These are phyloP conservation scores for Oscheius sp. DNA, from an alignment of 2,888 invertebrate species.

Conservation along the genomic window DNA sequence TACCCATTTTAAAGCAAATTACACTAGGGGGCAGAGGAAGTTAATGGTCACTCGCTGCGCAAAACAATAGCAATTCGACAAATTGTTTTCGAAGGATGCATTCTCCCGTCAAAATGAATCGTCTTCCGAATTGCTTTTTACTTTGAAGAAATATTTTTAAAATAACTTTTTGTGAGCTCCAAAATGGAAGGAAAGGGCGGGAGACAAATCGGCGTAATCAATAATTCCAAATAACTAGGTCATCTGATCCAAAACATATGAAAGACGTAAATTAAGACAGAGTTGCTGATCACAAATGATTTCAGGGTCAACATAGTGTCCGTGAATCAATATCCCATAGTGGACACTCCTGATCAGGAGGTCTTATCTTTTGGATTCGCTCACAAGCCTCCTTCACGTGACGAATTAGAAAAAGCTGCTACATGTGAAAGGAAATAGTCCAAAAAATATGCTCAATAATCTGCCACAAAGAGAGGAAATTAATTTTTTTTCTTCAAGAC, in stretches of 20 bases:
- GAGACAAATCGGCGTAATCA: too few species aligned
- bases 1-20: neutral
- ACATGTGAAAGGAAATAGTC: neutral
- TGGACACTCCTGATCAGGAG: neutral
- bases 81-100: too few species aligned
- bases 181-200: too few species aligned
- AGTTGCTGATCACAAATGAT: slow-evolving; percentile 5
- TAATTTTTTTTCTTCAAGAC: neutral
- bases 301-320: slow-evolving; percentile 20
- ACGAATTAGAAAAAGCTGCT: neutral
- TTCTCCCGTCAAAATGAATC: too few species aligned
- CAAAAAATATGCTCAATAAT: neutral
- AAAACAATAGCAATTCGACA: slow-evolving; percentile 13
- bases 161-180: too few species aligned
- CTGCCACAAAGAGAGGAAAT: neutral
- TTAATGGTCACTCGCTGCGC: neutral
- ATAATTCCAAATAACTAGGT: too few species aligned
- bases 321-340: slow-evolving; percentile 8
- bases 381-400: slow-evolving; percentile 5
- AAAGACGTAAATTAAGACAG: too few species aligned
- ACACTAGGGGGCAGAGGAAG: neutral
- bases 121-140: too few species aligned
- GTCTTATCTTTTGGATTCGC: slow-evolving; percentile 7
- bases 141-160: too few species aligned
- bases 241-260: too few species aligned